Base-by-base conservation (phyloP, 1,140 invertebrate genomes). In the Sitodiplosis mosellana region DNA sequence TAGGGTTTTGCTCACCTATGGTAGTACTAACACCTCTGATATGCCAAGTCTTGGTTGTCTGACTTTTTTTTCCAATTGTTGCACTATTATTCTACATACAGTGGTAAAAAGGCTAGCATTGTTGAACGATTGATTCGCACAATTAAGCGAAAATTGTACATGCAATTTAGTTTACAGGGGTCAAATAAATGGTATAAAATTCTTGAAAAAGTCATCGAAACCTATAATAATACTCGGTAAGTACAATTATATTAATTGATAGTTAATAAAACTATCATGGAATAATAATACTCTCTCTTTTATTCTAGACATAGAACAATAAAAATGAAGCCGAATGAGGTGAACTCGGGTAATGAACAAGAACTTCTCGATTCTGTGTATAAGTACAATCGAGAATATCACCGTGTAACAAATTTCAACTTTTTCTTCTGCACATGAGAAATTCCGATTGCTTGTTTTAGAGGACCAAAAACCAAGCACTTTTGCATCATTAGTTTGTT, bases 111-210 rank as follows among this genome's bases (percentile, higher is more conserved):
- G 59, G 66, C 65, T 15, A 56, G 59, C 14, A 58, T 70, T 46
- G 59, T 63, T 42, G 69, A 71, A 58, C 45, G 69, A 46, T 66
- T 69, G 46, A 67, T 67, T 55, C 51, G 63, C 51, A 70, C 64
- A 18, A 48, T 72, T 41, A 71, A 69, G 60, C 51, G 47, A 19
- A 63, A 59, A 53, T 58, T 71, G 52, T 71, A 55, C 51, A 60
- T 57, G 53, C 47, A 66, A 53, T 69, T 71, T 51, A 65, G 60
- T 54, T 49, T 59, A 45, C 52, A 57, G 15, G 65, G 64, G 6
- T 61, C 53, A 21, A 58, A 65, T 48, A 60, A 60, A 41, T 72
- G 64, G 56, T 50, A 64, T 19, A 49, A 64, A 52, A 57, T 60
- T 6, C 53, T 69, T 45, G 42, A 49, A 17, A 45, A 66, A 41